A percentile compares a stretch with the other conserved stretches of the same genome.
These are phyloP conservation scores for Malthinus seriepunctatus DNA, from an alignment of 2,888 invertebrate species.

Conservation along the genomic window DNA sequence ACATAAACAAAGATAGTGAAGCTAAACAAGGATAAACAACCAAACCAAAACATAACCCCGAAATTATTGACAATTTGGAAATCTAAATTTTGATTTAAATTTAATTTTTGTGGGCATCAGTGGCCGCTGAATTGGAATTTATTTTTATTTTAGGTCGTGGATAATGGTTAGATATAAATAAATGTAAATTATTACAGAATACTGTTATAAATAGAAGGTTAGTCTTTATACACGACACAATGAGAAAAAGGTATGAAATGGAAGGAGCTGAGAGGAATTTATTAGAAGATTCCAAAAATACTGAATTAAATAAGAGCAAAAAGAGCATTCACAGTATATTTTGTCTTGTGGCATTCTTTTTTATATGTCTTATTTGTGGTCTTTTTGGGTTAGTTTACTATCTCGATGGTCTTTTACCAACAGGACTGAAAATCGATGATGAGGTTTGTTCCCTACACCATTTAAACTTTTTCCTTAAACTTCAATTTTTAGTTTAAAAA, in stretches of 20 bases:
- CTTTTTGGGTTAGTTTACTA: slow-evolving; percentile 19
- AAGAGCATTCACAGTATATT: slow-evolving; percentile 19
- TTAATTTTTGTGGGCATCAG: too few relatives aligned
- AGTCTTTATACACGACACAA: background rate
- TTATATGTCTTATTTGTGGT: slow-evolving; percentile 15
- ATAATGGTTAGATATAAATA: too few relatives aligned
- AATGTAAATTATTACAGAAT: too few relatives aligned
- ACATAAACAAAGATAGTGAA: too few relatives aligned
- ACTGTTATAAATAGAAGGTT: too few relatives aligned
- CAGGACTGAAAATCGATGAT: slow-evolving; percentile 16
- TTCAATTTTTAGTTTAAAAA: slow-evolving; percentile 7
- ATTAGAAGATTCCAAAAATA: slow-evolving; percentile 7
- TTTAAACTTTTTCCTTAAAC: background rate
- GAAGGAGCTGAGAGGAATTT: background rate
- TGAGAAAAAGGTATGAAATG: slow-evolving; percentile 8
- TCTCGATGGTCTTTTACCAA: slow-evolving; percentile 17
- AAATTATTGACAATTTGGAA: too few relatives aligned
- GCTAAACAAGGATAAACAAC: too few relatives aligned
- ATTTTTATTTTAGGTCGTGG: too few relatives aligned
- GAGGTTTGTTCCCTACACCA: slow-evolving; percentile 11
- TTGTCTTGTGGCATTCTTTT: slow-evolving; percentile 15
- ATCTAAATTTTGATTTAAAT: too few relatives aligned
- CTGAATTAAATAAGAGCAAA: slow-evolving; percentile 1
- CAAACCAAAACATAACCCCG: too few relatives aligned
- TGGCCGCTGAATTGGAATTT: too few relatives aligned